Base-by-base conservation (phyloP, 1,140 invertebrate species). In the Stenopsyche tienmushanensis region DNA sequence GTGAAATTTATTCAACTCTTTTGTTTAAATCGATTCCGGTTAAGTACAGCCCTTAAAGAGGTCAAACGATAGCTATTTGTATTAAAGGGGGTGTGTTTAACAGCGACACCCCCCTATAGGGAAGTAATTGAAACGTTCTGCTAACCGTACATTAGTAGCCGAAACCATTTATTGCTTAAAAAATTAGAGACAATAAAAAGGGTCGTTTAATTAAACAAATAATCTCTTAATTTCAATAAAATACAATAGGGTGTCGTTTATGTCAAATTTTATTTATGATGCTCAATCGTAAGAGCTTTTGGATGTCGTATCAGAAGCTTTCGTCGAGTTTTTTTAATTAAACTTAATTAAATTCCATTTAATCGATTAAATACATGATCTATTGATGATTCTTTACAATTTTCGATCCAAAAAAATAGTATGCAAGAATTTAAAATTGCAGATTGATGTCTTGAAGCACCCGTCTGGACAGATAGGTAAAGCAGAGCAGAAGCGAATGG, bases 191-290 rank as follows among this genome's bases (percentile, higher is more conserved):
- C 55, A 65, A 58, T 65, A 65, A 65, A 64, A 63, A 58, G 34
- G 63, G 63, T 52, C 20, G 54, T 65, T 65, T 65, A 65, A 65
- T 65, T 65, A 65, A 65, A 65, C 63, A 58, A 65, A 65, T 65
- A 24, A 58, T 25, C 63, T 21, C 62, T 24, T 64, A 23, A 10
- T 17, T 18, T 20, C 24, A 5, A 24, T 45, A 20, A 45, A 17
- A 23, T 44, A 15, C 42, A 24, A 15, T 24, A 24, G 24, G 49
- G 57, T 44, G 57, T 45, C n/a, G n/a, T n/a, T n/a, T n/a, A n/a
- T n/a, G n/a, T n/a, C n/a, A n/a, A n/a, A n/a, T 39, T 39, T n/a
- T 8, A 39, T 39, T 39, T 39, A 39, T 8, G n/a, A n/a, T n/a
- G n/a, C n/a, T n/a, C n/a, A n/a, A n/a, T n/a, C n/a, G n/a, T n/a